Evolutionary conservation across 2,888 invertebrate genomes (phyloP).

Genomic region (Caenorhabditis afra): DNA sequence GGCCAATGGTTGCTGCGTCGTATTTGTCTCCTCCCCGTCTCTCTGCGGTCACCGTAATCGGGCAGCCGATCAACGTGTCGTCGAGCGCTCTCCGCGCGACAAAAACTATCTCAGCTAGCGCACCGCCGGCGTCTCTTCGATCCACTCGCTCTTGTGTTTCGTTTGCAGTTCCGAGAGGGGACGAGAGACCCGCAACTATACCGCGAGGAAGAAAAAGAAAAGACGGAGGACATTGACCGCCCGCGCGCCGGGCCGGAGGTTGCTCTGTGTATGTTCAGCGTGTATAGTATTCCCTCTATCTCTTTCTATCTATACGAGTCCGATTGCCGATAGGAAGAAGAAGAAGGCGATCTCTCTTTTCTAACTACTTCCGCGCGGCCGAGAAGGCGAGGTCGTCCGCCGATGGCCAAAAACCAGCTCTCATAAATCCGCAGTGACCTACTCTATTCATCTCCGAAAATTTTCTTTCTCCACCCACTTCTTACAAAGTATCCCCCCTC

Average conservation of each 20-base stretch:
- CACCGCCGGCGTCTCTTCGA: constrained; percentile 16
- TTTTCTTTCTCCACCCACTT: not conserved
- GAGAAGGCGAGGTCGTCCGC: constrained; percentile 10
- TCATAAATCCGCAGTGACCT: constrained; percentile 36
- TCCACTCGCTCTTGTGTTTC: constrained; percentile 19
- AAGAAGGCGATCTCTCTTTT: not conserved
- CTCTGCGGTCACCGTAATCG: constrained; percentile 59
- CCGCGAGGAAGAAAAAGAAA: constrained; percentile 6
- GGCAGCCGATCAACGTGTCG: constrained; percentile 34
- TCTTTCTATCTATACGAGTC: constrained; percentile 38
- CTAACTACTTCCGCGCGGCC: constrained; percentile 30
- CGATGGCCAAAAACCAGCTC: constrained; percentile 25
- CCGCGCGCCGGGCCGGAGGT: constrained; percentile 38
- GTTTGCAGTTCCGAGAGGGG: constrained; percentile 58
- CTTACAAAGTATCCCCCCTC: not conserved
- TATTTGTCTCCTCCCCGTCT: constrained; percentile 50
- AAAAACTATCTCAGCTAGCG: constrained; percentile 44
- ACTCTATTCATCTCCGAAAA: constrained; percentile 1
- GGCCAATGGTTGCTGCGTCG: constrained; percentile 20
- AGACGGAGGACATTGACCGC: too few species aligned
- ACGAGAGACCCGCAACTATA: constrained; percentile 35
- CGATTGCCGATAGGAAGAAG: constrained; percentile 17
- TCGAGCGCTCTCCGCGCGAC: constrained; percentile 54
- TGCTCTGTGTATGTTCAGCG: constrained; percentile 25
- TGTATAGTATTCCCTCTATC: constrained; percentile 37